Conservation (phyloP, 1,140 invertebrate species). For the Drosophila tristis region DNA sequence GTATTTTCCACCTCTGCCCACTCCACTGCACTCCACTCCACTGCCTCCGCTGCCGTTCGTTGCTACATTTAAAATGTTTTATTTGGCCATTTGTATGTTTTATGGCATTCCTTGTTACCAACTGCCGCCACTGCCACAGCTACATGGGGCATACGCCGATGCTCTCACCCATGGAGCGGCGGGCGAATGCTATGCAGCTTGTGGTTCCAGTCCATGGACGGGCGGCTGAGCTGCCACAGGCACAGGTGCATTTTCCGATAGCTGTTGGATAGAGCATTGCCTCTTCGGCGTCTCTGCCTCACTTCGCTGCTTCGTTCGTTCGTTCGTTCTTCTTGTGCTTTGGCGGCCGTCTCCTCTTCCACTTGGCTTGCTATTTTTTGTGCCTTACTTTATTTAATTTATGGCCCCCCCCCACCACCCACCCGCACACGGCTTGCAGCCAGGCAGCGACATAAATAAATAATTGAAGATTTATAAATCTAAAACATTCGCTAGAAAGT, state of each 20-base stretch:
- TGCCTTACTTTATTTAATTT: constrained; percentile 61
- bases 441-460: constrained; percentile 52
- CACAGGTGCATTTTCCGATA: too few species aligned
- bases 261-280: not conserved
- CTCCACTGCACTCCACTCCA: too few species aligned
- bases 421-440: constrained; percentile 17
- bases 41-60: constrained; percentile 47
- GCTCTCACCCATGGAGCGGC: too few species aligned
- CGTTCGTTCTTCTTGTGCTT: not conserved
- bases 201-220: too few species aligned
- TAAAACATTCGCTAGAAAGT: constrained; percentile 52
- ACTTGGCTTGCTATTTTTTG: not conserved
- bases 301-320: not conserved
- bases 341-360: not conserved
- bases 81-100: constrained; percentile 83
- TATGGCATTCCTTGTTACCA: constrained; percentile 76
- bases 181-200: too few species aligned
- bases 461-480: constrained; percentile 64
- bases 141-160: too few species aligned
- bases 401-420: constrained; percentile 11
- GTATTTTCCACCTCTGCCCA: not conserved
- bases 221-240: too few species aligned
- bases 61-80: constrained; percentile 83
- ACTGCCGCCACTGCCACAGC: constrained; percentile 1
- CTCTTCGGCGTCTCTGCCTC: not conserved